phyloP scores from a whole-genome alignment of 1,140 invertebrate species.

The Hestina assimilis region DNA sequence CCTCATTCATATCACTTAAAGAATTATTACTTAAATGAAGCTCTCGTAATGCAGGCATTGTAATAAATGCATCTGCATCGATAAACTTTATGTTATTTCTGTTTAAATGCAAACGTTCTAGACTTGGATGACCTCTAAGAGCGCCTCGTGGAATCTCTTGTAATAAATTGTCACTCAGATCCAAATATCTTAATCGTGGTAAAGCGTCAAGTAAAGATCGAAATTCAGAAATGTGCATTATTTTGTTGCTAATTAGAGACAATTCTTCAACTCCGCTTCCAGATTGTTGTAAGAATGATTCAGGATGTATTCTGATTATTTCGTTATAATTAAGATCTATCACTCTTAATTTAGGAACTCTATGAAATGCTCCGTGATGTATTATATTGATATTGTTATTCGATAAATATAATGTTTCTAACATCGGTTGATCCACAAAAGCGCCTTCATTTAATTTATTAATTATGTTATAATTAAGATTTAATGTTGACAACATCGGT shows the following conservation, averaged over 20 bases:
- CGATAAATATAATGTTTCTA: slow-evolving; percentile 84
- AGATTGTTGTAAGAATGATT: slow-evolving; percentile 86
- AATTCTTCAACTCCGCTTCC: slow-evolving; percentile 87
- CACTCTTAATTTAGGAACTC: slow-evolving; percentile 84
- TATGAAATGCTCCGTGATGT: slow-evolving; percentile 87
- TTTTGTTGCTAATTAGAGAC: slow-evolving; percentile 86
- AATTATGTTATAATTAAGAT: slow-evolving; percentile 85
- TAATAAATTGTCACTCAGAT: slow-evolving; percentile 87
- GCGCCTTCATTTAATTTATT: slow-evolving; percentile 85
- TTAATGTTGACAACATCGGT: slow-evolving; percentile 83
- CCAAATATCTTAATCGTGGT: slow-evolving; percentile 86
- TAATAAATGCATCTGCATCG: slow-evolving; percentile 86
- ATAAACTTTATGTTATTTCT: slow-evolving; percentile 87
- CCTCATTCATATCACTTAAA: slow-evolving; percentile 80
- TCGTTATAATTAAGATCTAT: slow-evolving; percentile 89
- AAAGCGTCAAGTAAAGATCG: slow-evolving; percentile 86
- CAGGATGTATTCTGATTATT: slow-evolving; percentile 87
- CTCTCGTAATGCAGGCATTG: slow-evolving; percentile 89
- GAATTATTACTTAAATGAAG: slow-evolving; percentile 89
- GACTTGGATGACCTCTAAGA: slow-evolving; percentile 85
- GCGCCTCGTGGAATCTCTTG: slow-evolving; percentile 86
- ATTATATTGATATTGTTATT: slow-evolving; percentile 87
- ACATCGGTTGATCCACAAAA: slow-evolving; percentile 87
- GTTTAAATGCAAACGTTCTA: slow-evolving; percentile 89
- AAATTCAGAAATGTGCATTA: slow-evolving; percentile 85